Percentiles rank a stretch among this genome's conserved stretches.
These are phyloP conservation scores for Eueremaeus valkanovi DNA, from an alignment of 2,888 invertebrate genomes.

Conservation along the genomic window DNA sequence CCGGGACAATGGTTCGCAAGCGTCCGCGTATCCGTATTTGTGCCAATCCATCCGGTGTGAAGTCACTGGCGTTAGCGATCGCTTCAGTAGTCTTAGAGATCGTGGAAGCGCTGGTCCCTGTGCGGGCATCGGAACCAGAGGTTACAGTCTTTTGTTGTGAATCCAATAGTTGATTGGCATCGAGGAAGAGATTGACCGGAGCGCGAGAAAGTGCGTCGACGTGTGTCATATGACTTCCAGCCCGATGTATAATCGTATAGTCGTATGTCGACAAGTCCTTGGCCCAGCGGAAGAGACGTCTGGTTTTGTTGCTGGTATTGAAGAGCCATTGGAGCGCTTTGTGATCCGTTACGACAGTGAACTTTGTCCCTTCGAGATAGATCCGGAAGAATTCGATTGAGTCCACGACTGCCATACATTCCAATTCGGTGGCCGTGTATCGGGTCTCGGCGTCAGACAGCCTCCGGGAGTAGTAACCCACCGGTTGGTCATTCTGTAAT, in stretches of 20 bases:
- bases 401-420: neutral
- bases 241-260: neutral
- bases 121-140: too few species aligned
- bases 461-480: slow-evolving; percentile 40
- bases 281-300: slow-evolving; percentile 15
- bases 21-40: neutral
- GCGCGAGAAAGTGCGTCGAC: too few species aligned
- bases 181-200: too few species aligned
- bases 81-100: neutral
- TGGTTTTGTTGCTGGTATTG: neutral
- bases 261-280: neutral
- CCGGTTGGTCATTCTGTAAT: neutral
- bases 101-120: neutral
- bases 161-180: too few species aligned
- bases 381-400: neutral
- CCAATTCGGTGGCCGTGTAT: slow-evolving; percentile 2
- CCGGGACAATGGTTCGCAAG: neutral
- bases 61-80: neutral
- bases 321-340: neutral
- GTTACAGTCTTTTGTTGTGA: neutral
- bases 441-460: slow-evolving; percentile 44
- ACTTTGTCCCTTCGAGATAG: slow-evolving; percentile 13
- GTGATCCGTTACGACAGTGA: neutral
- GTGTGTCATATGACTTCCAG: neutral
- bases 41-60: neutral